Conservation (phyloP, 2,113 vertebrate genomes). For the Neodontobutis hainanensis region DNA sequence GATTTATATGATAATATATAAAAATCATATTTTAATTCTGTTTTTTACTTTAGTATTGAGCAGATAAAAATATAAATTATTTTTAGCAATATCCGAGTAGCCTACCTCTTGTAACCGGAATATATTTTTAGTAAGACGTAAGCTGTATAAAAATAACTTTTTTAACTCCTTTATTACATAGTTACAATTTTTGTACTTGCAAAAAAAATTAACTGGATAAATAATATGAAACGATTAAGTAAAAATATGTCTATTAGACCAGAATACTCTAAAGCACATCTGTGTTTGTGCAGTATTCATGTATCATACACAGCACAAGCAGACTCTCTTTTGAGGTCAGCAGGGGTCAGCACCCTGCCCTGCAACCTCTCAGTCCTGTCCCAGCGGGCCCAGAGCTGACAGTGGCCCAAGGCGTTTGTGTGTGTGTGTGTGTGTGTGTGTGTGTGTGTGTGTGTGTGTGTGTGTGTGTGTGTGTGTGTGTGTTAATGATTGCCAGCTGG, state of each 20-base stretch:
- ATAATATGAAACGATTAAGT: neutral
- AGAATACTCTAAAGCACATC: slow-evolving; percentile 6
- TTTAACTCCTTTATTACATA: neutral
- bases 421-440: slow-evolving; percentile 4
- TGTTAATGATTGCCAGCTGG: slow-evolving; percentile 75
- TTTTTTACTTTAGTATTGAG: no score
- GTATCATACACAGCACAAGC: slow-evolving; percentile 46
- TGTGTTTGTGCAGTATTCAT: slow-evolving; percentile 27
- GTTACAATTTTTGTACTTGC: neutral
- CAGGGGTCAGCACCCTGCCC: slow-evolving; percentile 69
- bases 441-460: neutral
- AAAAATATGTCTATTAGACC: neutral
- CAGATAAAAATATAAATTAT: no score
- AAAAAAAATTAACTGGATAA: neutral
- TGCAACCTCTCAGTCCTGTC: slow-evolving; percentile 77
- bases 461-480: slow-evolving; percentile 2
- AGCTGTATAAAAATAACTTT: no score
- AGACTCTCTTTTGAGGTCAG: slow-evolving; percentile 63
- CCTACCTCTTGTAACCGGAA: no score
- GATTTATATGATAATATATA: no score
- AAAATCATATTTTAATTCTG: no score
- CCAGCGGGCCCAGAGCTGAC: slow-evolving; percentile 68
- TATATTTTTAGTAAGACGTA: no score
- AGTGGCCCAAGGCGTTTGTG: slow-evolving; percentile 67
- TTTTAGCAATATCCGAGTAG: no score